Base-by-base conservation (phyloP, 1,140 invertebrate species). In the Habropoda laboriosa region DNA sequence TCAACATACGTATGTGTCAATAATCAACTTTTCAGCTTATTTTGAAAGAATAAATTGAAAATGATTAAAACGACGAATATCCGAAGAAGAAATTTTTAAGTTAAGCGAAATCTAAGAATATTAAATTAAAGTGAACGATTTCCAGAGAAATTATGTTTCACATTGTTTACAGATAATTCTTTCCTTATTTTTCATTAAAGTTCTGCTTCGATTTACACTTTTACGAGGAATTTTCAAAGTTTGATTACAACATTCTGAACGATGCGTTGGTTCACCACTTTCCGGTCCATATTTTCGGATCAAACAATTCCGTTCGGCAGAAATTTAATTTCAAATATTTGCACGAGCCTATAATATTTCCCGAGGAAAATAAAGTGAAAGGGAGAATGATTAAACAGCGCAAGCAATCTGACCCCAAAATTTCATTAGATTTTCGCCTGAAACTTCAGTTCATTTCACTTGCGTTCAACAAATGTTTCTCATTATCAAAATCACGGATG, bases 281-380 rank as follows among this genome's bases (percentile, higher is more conserved):
- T 32, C n/a, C 64, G 12, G 45, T 16, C 21, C n/a, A 35, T 47
- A 67, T 47, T 64, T 42, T 64, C 38, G 12, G 24, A 64, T 27
- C 38, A 64, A 64, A 42, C 38, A 64, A 64, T 64, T 42, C 61
- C 27, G 42, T 64, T 64, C 61, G 18, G 4, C 24, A 3, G 38
- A 64, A 42, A 64, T 42, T 67, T 49, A 49, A 67, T 67, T 67
- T 47, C 30, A 67, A 67, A 67, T 51, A 67, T 67, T 67, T 67
- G 45, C 42, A 32, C 45, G 64, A 67, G 24, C 35, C 64, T 67
- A n/a, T 67, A 67, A 67, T 67, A 51, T 40, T n/a, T 12, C 30
- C 12, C 21, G 12, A 5, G 47, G 45, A 67, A 51, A 51, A 6
- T 35, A n/a, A 35, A 51, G 45, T 32, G 30, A n/a, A 16, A 67